Conservation (phyloP, 92 coral and sea anemone species). For the Heteractis magnifica region DNA sequence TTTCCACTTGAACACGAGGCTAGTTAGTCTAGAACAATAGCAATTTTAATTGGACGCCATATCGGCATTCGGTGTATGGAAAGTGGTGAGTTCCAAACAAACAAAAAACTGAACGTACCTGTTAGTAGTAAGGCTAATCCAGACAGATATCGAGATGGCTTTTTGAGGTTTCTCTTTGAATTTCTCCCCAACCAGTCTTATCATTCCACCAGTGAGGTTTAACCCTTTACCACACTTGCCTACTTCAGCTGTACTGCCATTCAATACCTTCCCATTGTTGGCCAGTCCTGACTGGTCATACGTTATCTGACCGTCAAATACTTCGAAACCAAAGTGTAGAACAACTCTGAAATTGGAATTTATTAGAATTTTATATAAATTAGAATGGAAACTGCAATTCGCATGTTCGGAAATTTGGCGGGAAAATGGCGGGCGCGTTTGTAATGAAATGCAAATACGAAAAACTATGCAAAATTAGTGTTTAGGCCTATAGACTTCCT, state of each 20-base stretch:
- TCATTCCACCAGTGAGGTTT: constrained; percentile 83
- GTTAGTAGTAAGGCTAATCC: constrained; percentile 84
- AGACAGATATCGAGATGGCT: constrained; percentile 85
- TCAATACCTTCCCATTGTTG: constrained; percentile 75
- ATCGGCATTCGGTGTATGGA: no score
- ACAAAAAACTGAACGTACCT: constrained; percentile 72
- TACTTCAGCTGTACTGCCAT: constrained; percentile 51
- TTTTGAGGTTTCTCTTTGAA: constrained; percentile 90
- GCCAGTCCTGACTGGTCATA: constrained; percentile 96
- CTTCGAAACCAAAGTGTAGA: constrained; percentile 83
- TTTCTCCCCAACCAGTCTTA: constrained; percentile 57
- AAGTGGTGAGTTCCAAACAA: constrained; percentile 3
- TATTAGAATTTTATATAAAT: no score
- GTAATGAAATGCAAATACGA: no score
- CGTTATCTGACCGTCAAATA: constrained; percentile 67
- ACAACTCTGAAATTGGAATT: constrained; percentile 46
- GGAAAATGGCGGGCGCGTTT: no score
- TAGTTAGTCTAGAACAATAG: no score
- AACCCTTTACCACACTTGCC: constrained; percentile 91
- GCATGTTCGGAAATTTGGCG: no score
- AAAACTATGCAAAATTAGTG: no score
- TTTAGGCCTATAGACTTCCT: no score
- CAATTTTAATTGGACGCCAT: no score
- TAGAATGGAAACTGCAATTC: no score
- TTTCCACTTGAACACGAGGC: no score